Evolutionary conservation across 2,797 vertebrate genomes (phyloP).

Genomic region (Sebastes cheni): DNA sequence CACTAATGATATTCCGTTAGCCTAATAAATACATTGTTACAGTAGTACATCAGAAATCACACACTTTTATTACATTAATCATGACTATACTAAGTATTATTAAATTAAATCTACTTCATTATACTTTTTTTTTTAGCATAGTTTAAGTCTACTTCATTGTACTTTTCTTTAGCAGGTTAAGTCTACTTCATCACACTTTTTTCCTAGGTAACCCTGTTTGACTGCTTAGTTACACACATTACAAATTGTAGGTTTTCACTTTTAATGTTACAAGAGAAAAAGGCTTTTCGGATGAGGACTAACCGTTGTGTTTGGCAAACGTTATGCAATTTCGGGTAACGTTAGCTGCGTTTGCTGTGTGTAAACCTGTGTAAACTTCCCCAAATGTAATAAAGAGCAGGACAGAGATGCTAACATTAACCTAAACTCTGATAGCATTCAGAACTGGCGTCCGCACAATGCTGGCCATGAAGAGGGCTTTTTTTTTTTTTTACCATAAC

Average conservation of each 20-base stretch:
- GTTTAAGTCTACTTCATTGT: too few relatives aligned
- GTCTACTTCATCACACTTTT: too few relatives aligned
- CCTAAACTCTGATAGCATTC: background rate
- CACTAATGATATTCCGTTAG: too few relatives aligned
- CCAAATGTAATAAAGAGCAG: background rate
- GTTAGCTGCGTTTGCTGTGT: background rate
- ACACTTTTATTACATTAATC: too few relatives aligned
- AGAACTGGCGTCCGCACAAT: background rate
- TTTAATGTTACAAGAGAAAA: background rate
- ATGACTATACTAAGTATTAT: too few relatives aligned
- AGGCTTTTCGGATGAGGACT: accelerated
- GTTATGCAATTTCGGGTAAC: background rate
- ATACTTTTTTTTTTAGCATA: too few relatives aligned
- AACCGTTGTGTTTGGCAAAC: background rate
- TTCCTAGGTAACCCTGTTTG: background rate
- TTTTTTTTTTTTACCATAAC: accelerated
- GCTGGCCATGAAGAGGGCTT: background rate
- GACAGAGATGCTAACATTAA: background rate
- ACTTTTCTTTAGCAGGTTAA: too few relatives aligned
- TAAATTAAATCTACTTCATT: too few relatives aligned
- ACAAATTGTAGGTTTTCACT: background rate
- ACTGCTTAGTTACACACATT: background rate
- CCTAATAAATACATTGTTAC: too few relatives aligned
- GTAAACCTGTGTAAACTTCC: background rate
- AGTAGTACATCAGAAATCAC: too few relatives aligned